These are phyloP conservation scores for Sardina pilchardus DNA, from an alignment of 2,113 vertebrate genomes.

Conservation along the genomic window DNA sequence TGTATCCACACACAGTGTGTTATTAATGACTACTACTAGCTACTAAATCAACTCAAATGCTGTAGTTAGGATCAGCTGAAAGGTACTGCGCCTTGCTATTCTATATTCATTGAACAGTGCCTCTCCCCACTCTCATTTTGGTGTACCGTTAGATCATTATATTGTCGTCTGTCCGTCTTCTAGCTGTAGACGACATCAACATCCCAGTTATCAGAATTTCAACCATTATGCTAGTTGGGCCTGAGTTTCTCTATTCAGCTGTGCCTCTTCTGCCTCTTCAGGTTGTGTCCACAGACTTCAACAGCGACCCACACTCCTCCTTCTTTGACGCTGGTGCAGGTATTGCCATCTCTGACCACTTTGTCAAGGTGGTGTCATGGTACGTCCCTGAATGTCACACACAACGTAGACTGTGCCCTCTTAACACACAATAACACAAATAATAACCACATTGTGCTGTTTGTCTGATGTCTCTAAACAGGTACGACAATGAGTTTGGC, in stretches of 20 bases:
- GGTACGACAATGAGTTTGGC: slow-evolving; percentile 96
- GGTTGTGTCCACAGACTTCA: slow-evolving; percentile 96
- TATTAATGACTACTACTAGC: background rate
- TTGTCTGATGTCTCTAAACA: slow-evolving; percentile 50
- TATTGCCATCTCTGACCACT: slow-evolving; percentile 93
- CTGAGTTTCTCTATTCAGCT: background rate
- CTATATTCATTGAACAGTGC: background rate
- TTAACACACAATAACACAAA: background rate
- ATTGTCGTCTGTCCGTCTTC: background rate
- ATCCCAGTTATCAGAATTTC: background rate
- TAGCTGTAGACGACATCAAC: background rate
- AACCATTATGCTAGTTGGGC: too few species aligned
- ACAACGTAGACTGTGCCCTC: background rate
- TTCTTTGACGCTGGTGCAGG: slow-evolving; percentile 95
- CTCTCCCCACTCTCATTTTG: background rate
- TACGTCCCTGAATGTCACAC: slow-evolving; percentile 51
- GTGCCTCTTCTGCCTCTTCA: slow-evolving; percentile 47
- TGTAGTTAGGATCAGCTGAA: too few species aligned
- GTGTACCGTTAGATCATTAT: background rate
- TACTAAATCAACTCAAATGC: background rate
- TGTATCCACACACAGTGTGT: background rate
- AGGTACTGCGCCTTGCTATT: too few species aligned
- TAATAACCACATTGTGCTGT: background rate
- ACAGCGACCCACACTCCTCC: slow-evolving; percentile 86
- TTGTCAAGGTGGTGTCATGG: slow-evolving; percentile 96